Conservation (phyloP, 2,113 vertebrate species). For the Spea multiplicata region DNA sequence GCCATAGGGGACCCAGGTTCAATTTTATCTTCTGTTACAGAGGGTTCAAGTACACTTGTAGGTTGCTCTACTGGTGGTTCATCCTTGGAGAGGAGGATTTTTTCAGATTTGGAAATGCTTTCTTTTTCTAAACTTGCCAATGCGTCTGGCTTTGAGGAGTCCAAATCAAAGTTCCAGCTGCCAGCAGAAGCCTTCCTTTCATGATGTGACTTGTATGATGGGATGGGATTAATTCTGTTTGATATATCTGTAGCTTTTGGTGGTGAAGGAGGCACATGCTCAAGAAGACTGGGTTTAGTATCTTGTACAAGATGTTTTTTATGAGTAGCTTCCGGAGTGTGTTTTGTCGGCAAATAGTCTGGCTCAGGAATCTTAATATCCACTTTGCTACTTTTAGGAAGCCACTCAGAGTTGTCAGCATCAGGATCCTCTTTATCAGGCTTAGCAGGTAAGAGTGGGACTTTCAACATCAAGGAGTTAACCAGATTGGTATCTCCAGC, state of each 20-base stretch:
- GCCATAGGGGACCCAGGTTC: conserved; percentile 79
- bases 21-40: conserved; percentile 61
- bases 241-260: conserved; percentile 9
- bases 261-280: background rate
- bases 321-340: background rate
- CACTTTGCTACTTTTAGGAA: background rate
- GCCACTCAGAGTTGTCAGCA: background rate
- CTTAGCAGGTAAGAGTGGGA: background rate
- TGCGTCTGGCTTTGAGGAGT: conserved; percentile 1
- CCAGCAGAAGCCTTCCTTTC: conserved; percentile 1
- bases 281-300: background rate
- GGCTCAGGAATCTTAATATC: conserved; percentile 28
- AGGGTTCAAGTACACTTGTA: conserved; percentile 56
- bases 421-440: background rate
- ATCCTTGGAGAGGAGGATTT: background rate
- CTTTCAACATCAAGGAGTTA: conserved; percentile 25
- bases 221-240: background rate
- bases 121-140: background rate
- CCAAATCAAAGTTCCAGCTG: background rate
- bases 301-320: background rate
- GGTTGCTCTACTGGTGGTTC: background rate
- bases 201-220: conserved; percentile 38
- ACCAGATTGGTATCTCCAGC: background rate
- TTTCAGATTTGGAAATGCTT: background rate
- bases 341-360: rapidly evolving